These are phyloP conservation scores for Synergus laeviventris DNA, from an alignment of 2,888 invertebrate species.

Conservation along the genomic window DNA sequence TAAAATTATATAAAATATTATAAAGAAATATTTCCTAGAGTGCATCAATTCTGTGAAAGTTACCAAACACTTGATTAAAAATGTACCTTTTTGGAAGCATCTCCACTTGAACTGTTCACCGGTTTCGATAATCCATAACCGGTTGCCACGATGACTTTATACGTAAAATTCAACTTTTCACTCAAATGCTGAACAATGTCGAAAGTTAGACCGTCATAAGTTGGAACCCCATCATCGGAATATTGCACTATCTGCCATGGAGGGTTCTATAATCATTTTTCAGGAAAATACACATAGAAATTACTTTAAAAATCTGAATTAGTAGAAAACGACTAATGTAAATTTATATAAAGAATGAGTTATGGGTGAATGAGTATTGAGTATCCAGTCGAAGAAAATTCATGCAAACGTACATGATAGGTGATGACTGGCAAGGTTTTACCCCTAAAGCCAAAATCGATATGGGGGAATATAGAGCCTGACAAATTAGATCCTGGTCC, in stretches of 20 bases:
- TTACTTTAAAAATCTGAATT: no score
- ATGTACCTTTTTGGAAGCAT: constrained; percentile 34
- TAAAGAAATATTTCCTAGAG: no score
- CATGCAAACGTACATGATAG: constrained; percentile 82
- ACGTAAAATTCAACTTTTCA: constrained; percentile 88
- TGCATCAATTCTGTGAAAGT: no score
- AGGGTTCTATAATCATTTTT: constrained; percentile 82
- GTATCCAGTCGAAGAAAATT: no score
- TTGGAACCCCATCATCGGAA: constrained; percentile 79
- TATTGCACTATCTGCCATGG: constrained; percentile 88
- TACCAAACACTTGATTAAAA: neutral
- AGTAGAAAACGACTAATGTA: no score
- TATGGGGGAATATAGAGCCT: constrained; percentile 88
- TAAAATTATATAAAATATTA: neutral
- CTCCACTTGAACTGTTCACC: constrained; percentile 33
- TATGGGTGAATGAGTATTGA: no score
- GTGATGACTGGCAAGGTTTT: constrained; percentile 85
- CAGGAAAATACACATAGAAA: neutral
- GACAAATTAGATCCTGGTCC: constrained; percentile 82
- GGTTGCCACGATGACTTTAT: constrained; percentile 69
- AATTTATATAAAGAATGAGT: no score
- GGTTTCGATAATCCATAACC: constrained; percentile 41
- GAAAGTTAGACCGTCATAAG: constrained; percentile 85
- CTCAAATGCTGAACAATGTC: constrained; percentile 88
- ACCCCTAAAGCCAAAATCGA: constrained; percentile 87